phyloP scores from a whole-genome alignment of 2,113 vertebrate species.

The Canis aureus region DNA sequence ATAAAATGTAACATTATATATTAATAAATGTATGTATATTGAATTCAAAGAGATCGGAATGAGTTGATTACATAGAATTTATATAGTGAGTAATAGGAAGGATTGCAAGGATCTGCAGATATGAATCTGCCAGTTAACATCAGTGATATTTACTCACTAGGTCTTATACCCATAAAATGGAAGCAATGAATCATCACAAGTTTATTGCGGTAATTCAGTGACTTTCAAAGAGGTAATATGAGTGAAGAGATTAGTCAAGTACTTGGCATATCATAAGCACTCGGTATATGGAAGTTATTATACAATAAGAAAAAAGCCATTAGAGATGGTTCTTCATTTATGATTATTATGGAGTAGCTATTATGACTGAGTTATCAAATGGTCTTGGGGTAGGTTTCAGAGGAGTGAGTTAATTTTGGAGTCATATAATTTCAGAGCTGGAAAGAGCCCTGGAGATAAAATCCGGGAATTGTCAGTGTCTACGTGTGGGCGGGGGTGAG shows the following conservation, averaged over 20 bases:
- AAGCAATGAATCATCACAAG: not conserved
- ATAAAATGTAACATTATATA: not conserved
- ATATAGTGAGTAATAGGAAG: not conserved
- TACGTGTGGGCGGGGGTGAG: too few species aligned
- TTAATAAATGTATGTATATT: not conserved
- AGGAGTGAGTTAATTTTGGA: not conserved
- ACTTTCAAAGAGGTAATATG: not conserved
- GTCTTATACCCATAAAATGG: not conserved
- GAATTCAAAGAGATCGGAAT: not conserved
- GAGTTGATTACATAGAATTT: not conserved
- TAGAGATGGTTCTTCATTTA: not conserved
- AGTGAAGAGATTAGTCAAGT: not conserved
- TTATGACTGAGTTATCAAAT: not conserved
- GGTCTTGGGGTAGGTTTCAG: not conserved
- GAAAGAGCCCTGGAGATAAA: not conserved
- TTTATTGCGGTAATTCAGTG: not conserved
- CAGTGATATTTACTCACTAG: not conserved
- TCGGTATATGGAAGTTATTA: not conserved
- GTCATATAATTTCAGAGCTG: not conserved
- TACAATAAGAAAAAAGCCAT: not conserved
- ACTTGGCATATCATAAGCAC: not conserved
- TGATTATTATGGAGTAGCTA: not conserved
- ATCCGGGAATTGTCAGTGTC: rapidly evolving
- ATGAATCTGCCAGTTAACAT: not conserved
- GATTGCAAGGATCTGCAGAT: not conserved